A percentile compares a stretch with the other conserved stretches of the same genome.
Conservation (phyloP, 1,140 invertebrate species). For the Caenorhabditis briggsae region DNA sequence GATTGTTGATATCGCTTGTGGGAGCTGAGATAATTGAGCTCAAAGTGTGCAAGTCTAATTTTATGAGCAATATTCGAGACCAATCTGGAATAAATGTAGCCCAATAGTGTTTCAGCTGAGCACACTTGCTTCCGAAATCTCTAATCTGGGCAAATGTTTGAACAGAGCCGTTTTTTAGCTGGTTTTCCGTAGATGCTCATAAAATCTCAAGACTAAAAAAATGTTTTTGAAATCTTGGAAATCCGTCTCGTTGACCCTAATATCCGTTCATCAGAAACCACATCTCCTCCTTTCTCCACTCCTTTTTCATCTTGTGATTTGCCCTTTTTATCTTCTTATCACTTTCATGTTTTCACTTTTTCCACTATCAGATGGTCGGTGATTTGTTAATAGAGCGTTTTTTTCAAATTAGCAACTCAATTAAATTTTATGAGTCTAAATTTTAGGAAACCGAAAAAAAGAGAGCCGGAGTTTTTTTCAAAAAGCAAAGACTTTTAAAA, state of each 20-base stretch:
- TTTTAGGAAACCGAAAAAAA: background rate
- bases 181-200: background rate
- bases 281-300: background rate
- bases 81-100: background rate
- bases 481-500: background rate
- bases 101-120: background rate
- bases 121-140: background rate
- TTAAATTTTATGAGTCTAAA: constrained; percentile 1
- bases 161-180: background rate
- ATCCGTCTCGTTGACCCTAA: background rate
- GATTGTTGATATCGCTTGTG: too few species aligned
- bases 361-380: background rate
- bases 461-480: background rate
- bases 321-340: constrained; percentile 22
- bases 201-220: too few species aligned
- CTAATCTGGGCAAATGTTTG: background rate
- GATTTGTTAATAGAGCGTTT: constrained; percentile 6
- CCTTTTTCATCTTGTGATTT: constrained; percentile 42
- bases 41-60: too few species aligned
- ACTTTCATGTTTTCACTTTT: background rate
- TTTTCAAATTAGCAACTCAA: background rate
- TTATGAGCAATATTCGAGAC: too few species aligned
- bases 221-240: background rate
- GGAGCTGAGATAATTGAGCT: too few species aligned
- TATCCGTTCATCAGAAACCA: constrained; percentile 4